These are phyloP conservation scores for Osmerus eperlanus DNA, from an alignment of 2,113 vertebrate genomes.

Conservation along the genomic window DNA sequence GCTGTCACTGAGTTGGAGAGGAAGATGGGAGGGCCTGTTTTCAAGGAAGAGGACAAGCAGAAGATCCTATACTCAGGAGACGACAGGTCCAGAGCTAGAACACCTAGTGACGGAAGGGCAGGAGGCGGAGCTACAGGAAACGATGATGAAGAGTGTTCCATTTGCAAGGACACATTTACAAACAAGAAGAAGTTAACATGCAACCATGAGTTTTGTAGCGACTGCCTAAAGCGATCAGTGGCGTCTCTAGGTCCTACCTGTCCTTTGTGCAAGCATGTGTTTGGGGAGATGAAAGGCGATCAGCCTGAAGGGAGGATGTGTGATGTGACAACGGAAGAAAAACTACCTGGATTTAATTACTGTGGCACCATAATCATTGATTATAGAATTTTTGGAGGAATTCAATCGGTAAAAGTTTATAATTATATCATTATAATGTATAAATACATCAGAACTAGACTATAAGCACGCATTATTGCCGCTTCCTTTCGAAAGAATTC, in stretches of 20 bases:
- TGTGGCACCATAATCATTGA: background rate
- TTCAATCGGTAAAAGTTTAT: background rate
- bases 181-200: background rate
- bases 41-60: constrained; percentile 26
- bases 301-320: background rate
- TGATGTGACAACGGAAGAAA: rapidly evolving
- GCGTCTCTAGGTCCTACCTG: background rate
- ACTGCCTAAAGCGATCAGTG: background rate
- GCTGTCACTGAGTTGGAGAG: constrained; percentile 25
- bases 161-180: background rate
- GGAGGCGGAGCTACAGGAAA: background rate
- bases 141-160: background rate
- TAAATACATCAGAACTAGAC: background rate
- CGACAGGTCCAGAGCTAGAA: background rate
- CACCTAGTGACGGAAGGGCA: background rate
- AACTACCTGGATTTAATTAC: background rate
- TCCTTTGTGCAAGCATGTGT: constrained; percentile 5
- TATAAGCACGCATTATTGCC: background rate
- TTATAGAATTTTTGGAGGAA: background rate
- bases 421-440: background rate
- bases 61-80: background rate
- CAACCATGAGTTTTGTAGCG: constrained; percentile 1
- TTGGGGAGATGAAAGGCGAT: background rate
- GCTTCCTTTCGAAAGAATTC: background rate
- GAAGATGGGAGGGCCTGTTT: constrained; percentile 3